Evolutionary conservation across 2,113 vertebrate species (phyloP).

Genomic region (Mobula hypostoma): DNA sequence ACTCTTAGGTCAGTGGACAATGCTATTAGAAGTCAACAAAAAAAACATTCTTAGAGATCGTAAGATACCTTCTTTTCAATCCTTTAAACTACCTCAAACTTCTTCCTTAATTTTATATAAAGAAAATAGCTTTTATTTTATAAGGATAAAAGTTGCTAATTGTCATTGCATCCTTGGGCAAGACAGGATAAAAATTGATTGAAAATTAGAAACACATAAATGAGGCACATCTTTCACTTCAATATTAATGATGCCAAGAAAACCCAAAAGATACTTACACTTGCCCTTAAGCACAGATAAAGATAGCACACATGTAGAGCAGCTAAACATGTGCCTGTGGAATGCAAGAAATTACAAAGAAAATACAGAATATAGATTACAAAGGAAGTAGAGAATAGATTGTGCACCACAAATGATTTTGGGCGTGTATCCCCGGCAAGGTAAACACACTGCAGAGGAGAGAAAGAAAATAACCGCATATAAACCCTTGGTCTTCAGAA

Average conservation of each 20-base stretch:
- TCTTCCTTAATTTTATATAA: neutral
- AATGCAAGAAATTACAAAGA: neutral
- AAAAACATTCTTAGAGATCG: neutral
- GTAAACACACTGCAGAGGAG: neutral
- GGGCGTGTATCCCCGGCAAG: neutral
- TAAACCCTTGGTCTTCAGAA: no score
- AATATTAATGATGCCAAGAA: neutral
- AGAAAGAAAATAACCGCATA: neutral
- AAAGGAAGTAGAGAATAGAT: neutral
- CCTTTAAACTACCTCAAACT: neutral
- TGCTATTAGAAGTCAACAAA: neutral
- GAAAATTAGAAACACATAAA: neutral
- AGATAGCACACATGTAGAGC: no score
- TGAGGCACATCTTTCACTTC: neutral
- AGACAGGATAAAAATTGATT: neutral
- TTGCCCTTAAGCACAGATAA: neutral
- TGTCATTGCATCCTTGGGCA: neutral
- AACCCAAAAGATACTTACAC: neutral
- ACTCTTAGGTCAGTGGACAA: neutral
- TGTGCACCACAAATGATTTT: neutral
- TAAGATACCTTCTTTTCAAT: neutral
- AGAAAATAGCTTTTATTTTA: neutral
- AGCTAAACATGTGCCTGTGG: conserved; percentile 24
- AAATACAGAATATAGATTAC: neutral
- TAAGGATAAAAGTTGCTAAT: neutral